Evolutionary conservation across 2,888 invertebrate species (phyloP), one percentile per base, ranked within the genome.

Genomic region (Athetis lepigone): DNA sequence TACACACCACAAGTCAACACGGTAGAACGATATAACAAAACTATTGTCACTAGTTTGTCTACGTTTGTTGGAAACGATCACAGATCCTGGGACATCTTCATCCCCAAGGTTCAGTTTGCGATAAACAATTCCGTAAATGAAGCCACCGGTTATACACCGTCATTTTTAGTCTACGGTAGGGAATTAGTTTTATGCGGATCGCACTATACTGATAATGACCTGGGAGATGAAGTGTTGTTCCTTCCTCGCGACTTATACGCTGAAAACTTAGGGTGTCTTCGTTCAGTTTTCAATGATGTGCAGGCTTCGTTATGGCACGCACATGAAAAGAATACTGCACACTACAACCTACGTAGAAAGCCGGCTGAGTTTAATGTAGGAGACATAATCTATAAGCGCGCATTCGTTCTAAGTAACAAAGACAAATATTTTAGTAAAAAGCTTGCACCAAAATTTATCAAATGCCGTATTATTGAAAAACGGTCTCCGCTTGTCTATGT

Each of bases 161-260:
- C 49, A 2, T 49, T 23, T 21, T 6, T 49, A 23, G 49, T 49
- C 16, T 49, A n/a, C 16, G 36, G 36, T 1, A 7, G 49, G 1
- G 49, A 49, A 37, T 8, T 47, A 21, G 47, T 47, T 13, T 33
- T 47, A 47, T 36, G 47, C n/a, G 47, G 47, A 19, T 47, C 49
- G 4, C 49, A 49, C 23, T 49, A 49, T n/a, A 5, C 16, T 1
- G 49, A 49, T 8, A n/a, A 6, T 1, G 49, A 49, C 49, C n/a
- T 49, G 36, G 49, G 49, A 21, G 36, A 49, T 36, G 49, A 49
- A 9, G 9, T 49, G 1, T 7, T 49, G 21, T 49, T 49, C 9
- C 36, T 49, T 21, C 49, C 49, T 36, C 49, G 49, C 36, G 49
- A 49, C 21, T 18, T 36, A 5, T 49, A 36, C 36, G n/a, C n/a